These are phyloP conservation scores for Pseudopodoces humilis DNA, from an alignment of 2,113 vertebrate genomes.

Conservation along the genomic window DNA sequence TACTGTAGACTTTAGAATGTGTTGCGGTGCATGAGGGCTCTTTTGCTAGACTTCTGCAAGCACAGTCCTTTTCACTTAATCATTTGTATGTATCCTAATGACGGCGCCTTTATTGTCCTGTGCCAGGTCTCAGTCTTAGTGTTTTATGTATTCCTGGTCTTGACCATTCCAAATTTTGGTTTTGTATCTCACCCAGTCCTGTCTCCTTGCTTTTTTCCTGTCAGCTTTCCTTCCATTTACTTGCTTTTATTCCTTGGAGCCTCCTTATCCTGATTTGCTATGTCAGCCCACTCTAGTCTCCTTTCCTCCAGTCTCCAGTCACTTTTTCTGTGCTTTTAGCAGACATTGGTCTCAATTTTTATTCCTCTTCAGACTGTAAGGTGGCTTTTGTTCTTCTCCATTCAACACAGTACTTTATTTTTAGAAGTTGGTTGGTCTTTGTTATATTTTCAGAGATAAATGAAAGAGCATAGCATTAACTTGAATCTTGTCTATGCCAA, in stretches of 20 bases:
- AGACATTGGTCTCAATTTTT: neutral
- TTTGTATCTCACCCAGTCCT: neutral
- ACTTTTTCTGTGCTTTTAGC: neutral
- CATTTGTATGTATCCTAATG: neutral
- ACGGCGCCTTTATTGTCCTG: neutral
- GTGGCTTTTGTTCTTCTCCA: neutral
- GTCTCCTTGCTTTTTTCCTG: neutral
- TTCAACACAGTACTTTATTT: neutral
- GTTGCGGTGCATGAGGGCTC: neutral
- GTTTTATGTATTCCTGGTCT: neutral
- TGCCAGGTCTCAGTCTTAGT: neutral
- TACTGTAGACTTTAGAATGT: neutral
- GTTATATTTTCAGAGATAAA: neutral
- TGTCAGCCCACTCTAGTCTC: neutral
- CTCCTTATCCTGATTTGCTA: neutral
- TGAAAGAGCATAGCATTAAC: neutral
- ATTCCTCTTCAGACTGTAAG: neutral
- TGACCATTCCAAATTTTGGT: neutral
- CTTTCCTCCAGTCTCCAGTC: neutral
- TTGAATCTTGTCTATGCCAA: neutral
- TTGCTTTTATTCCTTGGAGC: neutral
- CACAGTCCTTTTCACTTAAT: neutral
- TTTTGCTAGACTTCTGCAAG: neutral
- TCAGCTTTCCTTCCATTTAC: neutral
- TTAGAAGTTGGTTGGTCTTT: neutral